phyloP scores from a whole-genome alignment of 2,113 vertebrate genomes.

The Grallaria varia region DNA sequence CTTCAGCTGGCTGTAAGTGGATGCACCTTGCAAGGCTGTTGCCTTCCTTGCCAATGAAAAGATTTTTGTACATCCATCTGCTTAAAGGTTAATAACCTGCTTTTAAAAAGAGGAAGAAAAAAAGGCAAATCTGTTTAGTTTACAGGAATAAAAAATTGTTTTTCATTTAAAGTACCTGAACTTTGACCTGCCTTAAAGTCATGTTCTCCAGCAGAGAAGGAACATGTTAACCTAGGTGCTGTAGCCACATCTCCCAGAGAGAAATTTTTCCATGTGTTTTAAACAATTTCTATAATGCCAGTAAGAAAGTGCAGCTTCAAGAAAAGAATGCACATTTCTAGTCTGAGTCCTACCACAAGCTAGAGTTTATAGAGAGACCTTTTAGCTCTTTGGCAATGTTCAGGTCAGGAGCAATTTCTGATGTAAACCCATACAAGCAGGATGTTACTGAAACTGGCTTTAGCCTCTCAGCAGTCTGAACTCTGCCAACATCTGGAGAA shows the following conservation, averaged over 20 bases:
- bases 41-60: slow-evolving; percentile 30
- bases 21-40: slow-evolving; percentile 42
- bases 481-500: slow-evolving; percentile 54
- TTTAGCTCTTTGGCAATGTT: neutral
- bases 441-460: slow-evolving; percentile 3
- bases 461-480: neutral
- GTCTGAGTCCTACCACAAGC: neutral
- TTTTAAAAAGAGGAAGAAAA: slow-evolving; percentile 52
- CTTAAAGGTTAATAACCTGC: slow-evolving; percentile 47
- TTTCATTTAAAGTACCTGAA: slow-evolving; percentile 24
- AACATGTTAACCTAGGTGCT: neutral
- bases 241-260: neutral
- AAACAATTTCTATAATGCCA: neutral
- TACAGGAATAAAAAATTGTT: slow-evolving; percentile 35
- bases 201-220: neutral
- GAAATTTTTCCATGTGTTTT: neutral
- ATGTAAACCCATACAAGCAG: neutral
- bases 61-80: slow-evolving; percentile 44
- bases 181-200: neutral
- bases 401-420: neutral
- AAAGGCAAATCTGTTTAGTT: slow-evolving; percentile 59
- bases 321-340: neutral
- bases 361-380: neutral
- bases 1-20: slow-evolving; percentile 50
- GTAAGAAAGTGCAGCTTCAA: neutral